These are phyloP conservation scores for Clepsis dumicolana DNA, from an alignment of 2,888 invertebrate genomes.

Conservation along the genomic window DNA sequence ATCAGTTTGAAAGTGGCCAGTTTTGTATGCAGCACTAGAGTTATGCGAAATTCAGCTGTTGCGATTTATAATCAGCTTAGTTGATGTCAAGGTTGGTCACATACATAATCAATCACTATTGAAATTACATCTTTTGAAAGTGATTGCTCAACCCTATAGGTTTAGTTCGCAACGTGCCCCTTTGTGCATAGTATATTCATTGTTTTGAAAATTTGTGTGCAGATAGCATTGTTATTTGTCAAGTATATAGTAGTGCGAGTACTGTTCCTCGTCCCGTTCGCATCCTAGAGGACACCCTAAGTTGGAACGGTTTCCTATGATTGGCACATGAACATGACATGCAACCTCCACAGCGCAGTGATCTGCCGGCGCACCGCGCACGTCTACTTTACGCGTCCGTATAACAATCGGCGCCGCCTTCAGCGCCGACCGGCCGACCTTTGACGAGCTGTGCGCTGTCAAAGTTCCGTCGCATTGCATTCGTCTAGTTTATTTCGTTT, in stretches of 20 bases:
- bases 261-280: neutral
- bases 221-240: no score
- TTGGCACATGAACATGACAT: constrained; percentile 15
- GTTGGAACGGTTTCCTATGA: neutral
- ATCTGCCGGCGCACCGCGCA: neutral
- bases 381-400: neutral
- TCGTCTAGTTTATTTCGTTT: neutral
- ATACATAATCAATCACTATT: neutral
- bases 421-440: neutral
- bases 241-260: neutral
- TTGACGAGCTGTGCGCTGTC: neutral
- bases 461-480: neutral
- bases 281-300: neutral
- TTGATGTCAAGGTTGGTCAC: neutral
- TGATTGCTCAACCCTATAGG: neutral
- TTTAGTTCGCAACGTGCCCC: neutral
- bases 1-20: neutral
- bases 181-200: neutral
- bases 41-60: neutral
- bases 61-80: neutral
- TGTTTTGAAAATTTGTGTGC: neutral
- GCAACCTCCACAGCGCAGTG: neutral
- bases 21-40: neutral
- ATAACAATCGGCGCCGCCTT: neutral
- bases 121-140: neutral